These are phyloP conservation scores for Gobiocypris rarus DNA, from an alignment of 2,113 vertebrate genomes.

Conservation along the genomic window DNA sequence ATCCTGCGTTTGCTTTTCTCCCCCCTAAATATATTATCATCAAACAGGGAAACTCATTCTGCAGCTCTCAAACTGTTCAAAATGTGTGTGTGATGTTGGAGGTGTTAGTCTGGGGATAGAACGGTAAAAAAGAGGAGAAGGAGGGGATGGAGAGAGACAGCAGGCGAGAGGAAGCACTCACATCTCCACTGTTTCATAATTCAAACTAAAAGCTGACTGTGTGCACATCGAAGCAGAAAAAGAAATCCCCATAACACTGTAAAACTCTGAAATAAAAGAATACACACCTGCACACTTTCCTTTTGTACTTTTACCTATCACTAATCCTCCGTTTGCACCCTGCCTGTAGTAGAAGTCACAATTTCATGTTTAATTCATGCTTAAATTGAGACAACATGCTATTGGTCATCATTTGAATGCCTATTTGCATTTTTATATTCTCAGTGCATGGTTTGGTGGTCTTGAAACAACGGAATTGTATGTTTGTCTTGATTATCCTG, in stretches of 20 bases:
- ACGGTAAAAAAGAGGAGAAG: not conserved
- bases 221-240: not conserved
- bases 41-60: constrained; percentile 11
- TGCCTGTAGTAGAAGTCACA: not conserved
- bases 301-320: not conserved
- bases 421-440: not conserved
- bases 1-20: not conserved
- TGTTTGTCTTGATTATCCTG: not conserved
- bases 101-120: constrained; percentile 13
- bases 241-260: not conserved
- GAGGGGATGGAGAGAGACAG: not conserved
- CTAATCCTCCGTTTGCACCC: not conserved
- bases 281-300: not conserved
- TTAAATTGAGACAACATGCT: not conserved
- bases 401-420: not conserved
- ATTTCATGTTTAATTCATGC: not conserved
- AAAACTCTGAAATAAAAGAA: not conserved
- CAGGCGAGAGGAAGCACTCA: constrained; percentile 1
- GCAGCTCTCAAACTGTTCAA: not conserved
- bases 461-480: too few relatives aligned
- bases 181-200: constrained; percentile 34
- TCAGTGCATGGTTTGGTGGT: not conserved
- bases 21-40: constrained; percentile 16
- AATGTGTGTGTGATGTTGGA: constrained; percentile 18
- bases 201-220: constrained; percentile 33